Conservation (phyloP, 1,140 invertebrate species). For the Campoletis sonorensis region DNA sequence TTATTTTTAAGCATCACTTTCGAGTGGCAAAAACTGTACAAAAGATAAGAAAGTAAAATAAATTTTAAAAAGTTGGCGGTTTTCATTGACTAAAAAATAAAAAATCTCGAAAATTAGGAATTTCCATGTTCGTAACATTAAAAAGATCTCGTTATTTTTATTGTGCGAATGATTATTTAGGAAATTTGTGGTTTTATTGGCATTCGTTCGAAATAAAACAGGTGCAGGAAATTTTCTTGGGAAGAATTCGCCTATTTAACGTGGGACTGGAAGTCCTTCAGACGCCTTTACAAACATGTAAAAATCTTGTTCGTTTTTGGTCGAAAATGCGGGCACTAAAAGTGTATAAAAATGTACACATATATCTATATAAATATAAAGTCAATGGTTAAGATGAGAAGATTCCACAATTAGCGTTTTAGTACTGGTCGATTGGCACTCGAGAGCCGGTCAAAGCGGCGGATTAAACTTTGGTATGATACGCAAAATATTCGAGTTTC, state of each 20-base stretch:
- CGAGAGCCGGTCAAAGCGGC: conserved; percentile 35
- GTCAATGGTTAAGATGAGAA: conserved; percentile 22
- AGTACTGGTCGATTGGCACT: conserved; percentile 61
- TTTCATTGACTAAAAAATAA: too few species aligned
- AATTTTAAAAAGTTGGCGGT: too few species aligned
- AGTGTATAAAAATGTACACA: conserved; percentile 38
- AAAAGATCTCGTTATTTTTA: too few species aligned
- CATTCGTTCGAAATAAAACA: too few species aligned
- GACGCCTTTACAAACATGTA: background rate
- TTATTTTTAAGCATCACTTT: too few species aligned
- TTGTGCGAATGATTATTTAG: too few species aligned
- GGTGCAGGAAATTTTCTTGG: background rate
- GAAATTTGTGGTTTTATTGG: too few species aligned
- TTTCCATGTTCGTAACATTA: too few species aligned
- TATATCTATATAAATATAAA: conserved; percentile 19
- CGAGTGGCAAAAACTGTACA: too few species aligned
- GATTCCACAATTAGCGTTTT: conserved; percentile 61
- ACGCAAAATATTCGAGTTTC: conserved; percentile 50
- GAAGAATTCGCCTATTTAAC: conserved; percentile 13
- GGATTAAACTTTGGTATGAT: conserved; percentile 62
- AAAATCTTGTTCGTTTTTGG: background rate
- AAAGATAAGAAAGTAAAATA: too few species aligned
- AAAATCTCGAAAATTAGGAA: too few species aligned
- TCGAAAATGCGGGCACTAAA: background rate
- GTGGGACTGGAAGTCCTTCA: background rate